Evolutionary conservation across 35 echinoderm and acorn worm genomes (phyloP), one percentile per base, ranked within the genome.

Genomic region (Hemicentrotus pulcherrimus): DNA sequence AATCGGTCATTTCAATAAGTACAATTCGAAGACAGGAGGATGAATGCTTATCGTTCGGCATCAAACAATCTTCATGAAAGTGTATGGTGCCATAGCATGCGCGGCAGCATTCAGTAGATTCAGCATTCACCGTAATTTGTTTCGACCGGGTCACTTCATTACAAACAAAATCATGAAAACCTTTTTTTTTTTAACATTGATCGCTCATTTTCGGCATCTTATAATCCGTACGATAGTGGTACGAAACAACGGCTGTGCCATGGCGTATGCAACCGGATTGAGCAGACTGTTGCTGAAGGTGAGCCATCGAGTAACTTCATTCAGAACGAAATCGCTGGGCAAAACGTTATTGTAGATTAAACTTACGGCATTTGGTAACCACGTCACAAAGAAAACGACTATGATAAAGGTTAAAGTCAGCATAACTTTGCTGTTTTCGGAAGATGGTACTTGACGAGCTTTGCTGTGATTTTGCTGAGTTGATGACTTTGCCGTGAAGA

Each of bases 311-410:
- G 65, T 78, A 7, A 78, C 65, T 78, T 78, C 65, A 5, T 78
- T 78, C 2, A 78, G 18, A 4, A 78, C 65, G 24, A 28, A 78
- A n/a, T 78, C 24, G n/a, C 65, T 78, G 19, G 22, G n/a, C 65
- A 78, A 22, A 22, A 78, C 65, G 65, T n/a, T 78, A 78, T 78
- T 78, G 28, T 78, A 78, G 65, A 78, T 78, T 78, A 78, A 78
- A 78, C 65, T 78, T 2, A 78, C 65, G 65, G 65, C 65, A 28
- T 90, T 90, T 10, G 91, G 91, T 31, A 93, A 93, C 91, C 91
- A 93, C 14, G 48, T 31, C 14, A 93, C 46, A n/a, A 93, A 58
- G 91, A 93, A 93, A 15, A 46, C 91, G 16, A 58, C 18, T 47
- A 93, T 13, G 9, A 93, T 47, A 4, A 93, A 58, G 11, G 91